Evolutionary conservation across 2,113 vertebrate species (phyloP).

Genomic region (Toxostoma redivivum): DNA sequence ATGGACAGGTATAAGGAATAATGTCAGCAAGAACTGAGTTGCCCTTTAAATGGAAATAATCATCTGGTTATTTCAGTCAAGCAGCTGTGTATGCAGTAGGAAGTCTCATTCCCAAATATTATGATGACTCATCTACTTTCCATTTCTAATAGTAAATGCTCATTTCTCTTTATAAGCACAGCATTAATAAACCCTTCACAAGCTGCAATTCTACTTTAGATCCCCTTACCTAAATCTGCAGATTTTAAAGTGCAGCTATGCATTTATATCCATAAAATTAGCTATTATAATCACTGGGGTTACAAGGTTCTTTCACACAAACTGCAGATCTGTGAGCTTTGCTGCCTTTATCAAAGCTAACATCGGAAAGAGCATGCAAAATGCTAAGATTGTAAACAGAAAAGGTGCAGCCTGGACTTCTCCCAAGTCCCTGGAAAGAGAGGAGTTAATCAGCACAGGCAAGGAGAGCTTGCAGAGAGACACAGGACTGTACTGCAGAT

Average conservation of each 20-base stretch:
- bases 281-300: not conserved
- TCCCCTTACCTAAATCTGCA: not conserved
- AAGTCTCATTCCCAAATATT: not conserved
- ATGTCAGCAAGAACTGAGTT: not conserved
- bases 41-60: conserved; percentile 28
- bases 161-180: not conserved
- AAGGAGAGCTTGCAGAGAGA: conserved; percentile 1
- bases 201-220: not conserved
- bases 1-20: not conserved
- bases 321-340: not conserved
- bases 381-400: not conserved
- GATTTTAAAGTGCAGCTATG: not conserved
- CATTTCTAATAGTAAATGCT: not conserved
- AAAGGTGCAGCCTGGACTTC: not conserved
- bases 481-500: conserved; percentile 46
- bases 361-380: not conserved
- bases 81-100: not conserved
- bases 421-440: not conserved
- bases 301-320: not conserved
- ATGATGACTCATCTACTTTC: conserved; percentile 48
- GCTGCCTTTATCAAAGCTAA: not conserved
- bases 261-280: not conserved
- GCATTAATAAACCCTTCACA: not conserved
- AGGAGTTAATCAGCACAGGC: conserved; percentile 65
- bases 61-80: not conserved